These are phyloP conservation scores for Acanthis flammea DNA, from an alignment of 2,797 vertebrate genomes.

Conservation along the genomic window DNA sequence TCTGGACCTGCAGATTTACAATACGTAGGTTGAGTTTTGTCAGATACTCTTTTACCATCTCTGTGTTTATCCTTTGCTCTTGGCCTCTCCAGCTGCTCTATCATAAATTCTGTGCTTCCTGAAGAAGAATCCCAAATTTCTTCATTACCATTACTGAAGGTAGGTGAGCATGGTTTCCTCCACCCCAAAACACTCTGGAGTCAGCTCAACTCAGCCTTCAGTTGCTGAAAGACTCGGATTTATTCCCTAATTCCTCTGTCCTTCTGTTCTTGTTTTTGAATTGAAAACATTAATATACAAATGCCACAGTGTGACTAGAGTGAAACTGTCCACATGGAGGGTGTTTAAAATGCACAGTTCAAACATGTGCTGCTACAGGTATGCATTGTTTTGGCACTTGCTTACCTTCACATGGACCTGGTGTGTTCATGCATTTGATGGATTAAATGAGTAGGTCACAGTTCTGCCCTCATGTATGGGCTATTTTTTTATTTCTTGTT, in stretches of 20 bases:
- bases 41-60: conserved; percentile 56
- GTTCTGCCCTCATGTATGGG: not conserved
- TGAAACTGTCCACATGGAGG: not conserved
- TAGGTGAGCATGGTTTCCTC: not conserved
- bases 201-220: not conserved
- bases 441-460: not conserved
- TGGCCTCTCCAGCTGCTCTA: conserved; percentile 51
- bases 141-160: conserved; percentile 42
- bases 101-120: conserved; percentile 59
- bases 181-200: not conserved
- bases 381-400: not conserved
- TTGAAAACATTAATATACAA: conserved; percentile 21
- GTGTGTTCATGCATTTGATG: not conserved
- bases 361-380: not conserved
- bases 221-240: not conserved
- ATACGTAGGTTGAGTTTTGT: conserved; percentile 39
- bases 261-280: conserved; percentile 26
- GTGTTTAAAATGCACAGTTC: not conserved
- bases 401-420: not conserved
- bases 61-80: conserved; percentile 57
- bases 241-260: conserved; percentile 34
- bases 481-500: not conserved
- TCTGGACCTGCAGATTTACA: conserved; percentile 54
- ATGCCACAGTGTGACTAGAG: not conserved
- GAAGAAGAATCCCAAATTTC: conserved; percentile 28